phyloP scores from a whole-genome alignment of 37 sponge, comb jelly and placozoan species.

The Petrosia ficiformis region DNA sequence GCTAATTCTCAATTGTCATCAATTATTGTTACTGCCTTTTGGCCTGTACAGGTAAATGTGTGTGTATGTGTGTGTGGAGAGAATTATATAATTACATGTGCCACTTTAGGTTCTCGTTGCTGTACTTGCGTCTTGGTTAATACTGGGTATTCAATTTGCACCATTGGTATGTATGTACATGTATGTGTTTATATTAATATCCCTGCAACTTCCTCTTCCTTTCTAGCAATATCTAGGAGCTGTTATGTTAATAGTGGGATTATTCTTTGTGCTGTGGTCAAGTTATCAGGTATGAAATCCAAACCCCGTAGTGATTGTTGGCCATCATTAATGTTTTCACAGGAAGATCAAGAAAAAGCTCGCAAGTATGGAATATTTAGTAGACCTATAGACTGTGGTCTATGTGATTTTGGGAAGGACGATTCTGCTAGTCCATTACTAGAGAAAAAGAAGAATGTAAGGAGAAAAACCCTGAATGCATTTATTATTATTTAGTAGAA shows the following conservation, averaged over 20 bases:
- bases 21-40: conserved; percentile 82
- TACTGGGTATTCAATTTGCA: conserved; percentile 41
- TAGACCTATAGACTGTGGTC: too few relatives aligned
- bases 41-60: conserved; percentile 81
- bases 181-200: not conserved
- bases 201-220: not conserved
- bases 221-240: conserved; percentile 75
- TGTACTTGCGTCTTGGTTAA: conserved; percentile 42
- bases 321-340: not conserved
- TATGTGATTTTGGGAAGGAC: too few relatives aligned
- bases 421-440: too few relatives aligned
- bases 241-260: conserved; percentile 61
- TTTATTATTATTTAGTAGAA: too few relatives aligned
- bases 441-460: too few relatives aligned
- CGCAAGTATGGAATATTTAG: not conserved
- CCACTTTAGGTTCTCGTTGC: conserved; percentile 49
- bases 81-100: not conserved
- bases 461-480: too few relatives aligned
- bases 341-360: not conserved
- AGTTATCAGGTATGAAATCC: conserved; percentile 50
- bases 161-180: conserved; percentile 11
- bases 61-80: not conserved
- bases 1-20: conserved; percentile 62
- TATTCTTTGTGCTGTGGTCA: conserved; percentile 62
- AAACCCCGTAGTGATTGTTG: not conserved